Conservation (phyloP, 92 coral and sea anemone genomes). For the Virgularia gustaviana region DNA sequence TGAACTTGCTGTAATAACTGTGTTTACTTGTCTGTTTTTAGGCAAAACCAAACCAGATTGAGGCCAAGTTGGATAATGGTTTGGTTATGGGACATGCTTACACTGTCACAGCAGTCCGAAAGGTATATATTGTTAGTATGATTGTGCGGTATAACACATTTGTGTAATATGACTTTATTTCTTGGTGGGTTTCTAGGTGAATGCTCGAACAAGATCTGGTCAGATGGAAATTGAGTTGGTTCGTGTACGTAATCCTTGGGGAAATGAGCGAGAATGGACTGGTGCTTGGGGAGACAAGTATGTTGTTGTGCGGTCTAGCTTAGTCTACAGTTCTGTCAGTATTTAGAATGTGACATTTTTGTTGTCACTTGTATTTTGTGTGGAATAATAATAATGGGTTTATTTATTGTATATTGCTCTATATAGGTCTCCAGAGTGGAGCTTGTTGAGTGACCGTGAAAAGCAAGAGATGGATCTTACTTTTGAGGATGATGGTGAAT, state of each 20-base stretch:
- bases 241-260: conserved; percentile 96
- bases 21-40: conserved; percentile 19
- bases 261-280: conserved; percentile 95
- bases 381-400: too few species aligned
- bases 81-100: conserved; percentile 97
- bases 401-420: too few species aligned
- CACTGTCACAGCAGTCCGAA: conserved; percentile 74
- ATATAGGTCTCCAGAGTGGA: conserved; percentile 86
- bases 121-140: conserved; percentile 38
- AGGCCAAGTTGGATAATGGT: conserved; percentile 79
- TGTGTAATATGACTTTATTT: neutral
- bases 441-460: conserved; percentile 60
- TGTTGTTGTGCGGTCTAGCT: conserved; percentile 14
- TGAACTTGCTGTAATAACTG: too few species aligned
- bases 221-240: conserved; percentile 63
- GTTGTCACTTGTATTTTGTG: too few species aligned
- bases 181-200: conserved; percentile 52
- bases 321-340: neutral
- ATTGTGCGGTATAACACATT: neutral
- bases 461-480: conserved; percentile 56
- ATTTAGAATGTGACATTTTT: too few species aligned
- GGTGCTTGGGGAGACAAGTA: conserved; percentile 96
- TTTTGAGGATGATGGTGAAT: conserved; percentile 95
- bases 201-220: conserved; percentile 54
- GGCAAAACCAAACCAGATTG: conserved; percentile 91